A percentile compares a stretch with the other conserved stretches of the same genome.
Conservation (phyloP, 2,888 invertebrate species). For the Drosophila putrida region DNA sequence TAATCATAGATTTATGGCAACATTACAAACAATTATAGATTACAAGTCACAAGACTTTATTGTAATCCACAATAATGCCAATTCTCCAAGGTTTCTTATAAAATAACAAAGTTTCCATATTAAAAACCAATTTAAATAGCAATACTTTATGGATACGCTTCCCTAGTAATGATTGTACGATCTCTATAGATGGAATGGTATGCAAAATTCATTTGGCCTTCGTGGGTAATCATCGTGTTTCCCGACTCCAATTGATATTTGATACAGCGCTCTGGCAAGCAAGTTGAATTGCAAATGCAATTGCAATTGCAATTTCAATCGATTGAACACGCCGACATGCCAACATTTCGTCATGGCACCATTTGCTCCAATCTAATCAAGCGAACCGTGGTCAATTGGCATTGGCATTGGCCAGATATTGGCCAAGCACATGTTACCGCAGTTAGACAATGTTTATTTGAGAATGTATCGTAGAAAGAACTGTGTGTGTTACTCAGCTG, state of each 20-base stretch:
- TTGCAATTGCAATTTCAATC: conserved; percentile 46
- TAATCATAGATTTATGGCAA: too few relatives aligned
- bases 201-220: conserved; percentile 33
- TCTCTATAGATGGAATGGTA: background rate
- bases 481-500: conserved; percentile 33
- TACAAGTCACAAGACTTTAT: too few relatives aligned
- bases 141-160: too few relatives aligned
- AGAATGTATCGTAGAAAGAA: conserved; percentile 53
- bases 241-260: conserved; percentile 11
- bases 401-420: conserved; percentile 20
- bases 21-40: too few relatives aligned
- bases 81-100: background rate
- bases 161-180: background rate
- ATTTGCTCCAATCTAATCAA: conserved; percentile 25
- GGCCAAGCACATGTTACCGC: conserved; percentile 3
- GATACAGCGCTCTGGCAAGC: conserved; percentile 1
- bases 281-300: conserved; percentile 19
- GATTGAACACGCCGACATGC: conserved; percentile 47
- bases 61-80: too few relatives aligned
- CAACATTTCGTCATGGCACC: conserved; percentile 2
- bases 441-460: conserved; percentile 61
- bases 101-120: background rate
- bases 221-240: background rate
- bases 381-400: conserved; percentile 44
- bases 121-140: background rate